Conservation (phyloP, 2,888 invertebrate genomes). For the Drosophila histrio region DNA sequence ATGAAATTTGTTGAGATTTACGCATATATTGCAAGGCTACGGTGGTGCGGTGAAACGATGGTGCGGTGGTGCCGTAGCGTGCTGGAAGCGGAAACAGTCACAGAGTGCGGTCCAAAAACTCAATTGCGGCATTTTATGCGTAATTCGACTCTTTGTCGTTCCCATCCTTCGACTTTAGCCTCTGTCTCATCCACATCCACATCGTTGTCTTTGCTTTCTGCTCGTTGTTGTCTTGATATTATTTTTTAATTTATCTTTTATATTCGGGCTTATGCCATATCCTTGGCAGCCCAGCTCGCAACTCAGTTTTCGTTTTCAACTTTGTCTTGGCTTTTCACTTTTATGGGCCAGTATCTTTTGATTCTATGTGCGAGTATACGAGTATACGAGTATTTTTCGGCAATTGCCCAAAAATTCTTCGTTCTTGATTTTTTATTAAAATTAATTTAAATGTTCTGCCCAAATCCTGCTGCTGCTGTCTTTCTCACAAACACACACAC, state of each 20-base stretch:
- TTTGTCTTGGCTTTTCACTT: slow-evolving; percentile 42
- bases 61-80: background rate
- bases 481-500: background rate
- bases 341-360: slow-evolving; percentile 61
- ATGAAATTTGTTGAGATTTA: slow-evolving; percentile 69
- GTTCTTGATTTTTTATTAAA: slow-evolving; percentile 64
- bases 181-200: background rate
- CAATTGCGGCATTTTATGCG: slow-evolving; percentile 78
- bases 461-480: slow-evolving; percentile 4
- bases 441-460: slow-evolving; percentile 70
- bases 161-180: slow-evolving; percentile 3
- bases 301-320: slow-evolving; percentile 5
- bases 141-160: slow-evolving; percentile 66
- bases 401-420: slow-evolving; percentile 39
- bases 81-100: background rate
- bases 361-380: slow-evolving; percentile 23
- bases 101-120: slow-evolving; percentile 48
- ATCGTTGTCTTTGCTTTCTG: background rate
- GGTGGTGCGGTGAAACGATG: slow-evolving; percentile 17
- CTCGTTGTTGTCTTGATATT: slow-evolving; percentile 62
- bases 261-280: slow-evolving; percentile 59
- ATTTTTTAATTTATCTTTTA: slow-evolving; percentile 78
- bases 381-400: slow-evolving; percentile 2
- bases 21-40: slow-evolving; percentile 56
- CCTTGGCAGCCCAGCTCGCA: slow-evolving; percentile 6